Evolutionary conservation across 2,113 vertebrate species (phyloP).

Genomic region (Oryzias javanicus): DNA sequence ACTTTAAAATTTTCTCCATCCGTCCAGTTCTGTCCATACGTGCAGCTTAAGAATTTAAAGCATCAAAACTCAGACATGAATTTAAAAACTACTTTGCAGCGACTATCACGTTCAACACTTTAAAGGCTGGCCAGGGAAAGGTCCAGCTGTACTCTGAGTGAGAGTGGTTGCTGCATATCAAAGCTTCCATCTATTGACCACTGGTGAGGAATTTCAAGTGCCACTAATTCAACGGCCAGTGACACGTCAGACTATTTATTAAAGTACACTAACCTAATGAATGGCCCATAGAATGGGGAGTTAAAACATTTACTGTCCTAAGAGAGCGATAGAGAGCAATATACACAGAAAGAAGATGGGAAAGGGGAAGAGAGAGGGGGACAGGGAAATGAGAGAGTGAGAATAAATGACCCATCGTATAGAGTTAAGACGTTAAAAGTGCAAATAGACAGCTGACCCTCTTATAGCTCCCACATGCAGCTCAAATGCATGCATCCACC

Average conservation of each 20-base stretch:
- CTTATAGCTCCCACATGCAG: slow-evolving; percentile 65
- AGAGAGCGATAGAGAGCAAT: slow-evolving; percentile 69
- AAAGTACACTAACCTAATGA: slow-evolving; percentile 81
- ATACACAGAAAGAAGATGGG: slow-evolving; percentile 54
- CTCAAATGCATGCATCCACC: slow-evolving; percentile 47
- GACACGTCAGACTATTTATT: slow-evolving; percentile 81
- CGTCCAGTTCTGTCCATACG: too few species aligned
- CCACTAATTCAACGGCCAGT: slow-evolving; percentile 77
- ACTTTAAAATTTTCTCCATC: too few species aligned
- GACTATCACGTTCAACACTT: slow-evolving; percentile 9
- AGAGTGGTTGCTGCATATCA: slow-evolving; percentile 51
- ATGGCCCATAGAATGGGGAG: slow-evolving; percentile 79
- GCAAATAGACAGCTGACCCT: slow-evolving; percentile 81
- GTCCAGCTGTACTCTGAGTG: slow-evolving; percentile 46
- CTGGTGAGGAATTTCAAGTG: slow-evolving; percentile 72
- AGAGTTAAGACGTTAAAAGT: slow-evolving; percentile 77
- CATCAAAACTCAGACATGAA: background rate
- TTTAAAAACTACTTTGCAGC: background rate
- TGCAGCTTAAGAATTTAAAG: background rate
- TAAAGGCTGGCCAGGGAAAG: slow-evolving; percentile 7
- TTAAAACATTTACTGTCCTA: slow-evolving; percentile 79
- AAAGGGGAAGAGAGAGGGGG: slow-evolving; percentile 27
- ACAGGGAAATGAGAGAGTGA: slow-evolving; percentile 52
- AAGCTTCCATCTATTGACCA: slow-evolving; percentile 58
- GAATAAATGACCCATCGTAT: slow-evolving; percentile 77